phyloP scores from a whole-genome alignment of 1,140 invertebrate species.

The Leptopilina clavipes region DNA sequence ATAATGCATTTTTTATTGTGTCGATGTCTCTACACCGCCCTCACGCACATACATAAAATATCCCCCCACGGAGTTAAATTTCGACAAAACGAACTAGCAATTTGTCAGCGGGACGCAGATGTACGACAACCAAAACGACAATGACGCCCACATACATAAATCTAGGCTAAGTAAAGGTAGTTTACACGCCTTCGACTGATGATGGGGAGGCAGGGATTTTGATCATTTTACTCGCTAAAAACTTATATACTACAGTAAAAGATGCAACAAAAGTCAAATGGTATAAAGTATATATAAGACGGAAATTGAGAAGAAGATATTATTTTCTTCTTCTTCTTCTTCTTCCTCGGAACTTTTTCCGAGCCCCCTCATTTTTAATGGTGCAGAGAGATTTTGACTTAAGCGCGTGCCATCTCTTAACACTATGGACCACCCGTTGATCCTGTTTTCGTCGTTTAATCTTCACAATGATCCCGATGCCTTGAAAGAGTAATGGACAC shows the following conservation, averaged over 20 bases:
- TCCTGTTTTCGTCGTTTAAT: slow-evolving; percentile 63
- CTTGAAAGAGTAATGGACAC: slow-evolving; percentile 12
- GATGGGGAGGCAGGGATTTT: slow-evolving; percentile 19
- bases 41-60: slow-evolving; percentile 13
- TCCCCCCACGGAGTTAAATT: slow-evolving; percentile 36
- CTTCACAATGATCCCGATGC: background rate
- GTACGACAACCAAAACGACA: slow-evolving; percentile 45
- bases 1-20: background rate
- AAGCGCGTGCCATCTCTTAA: slow-evolving; percentile 39
- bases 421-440: slow-evolving; percentile 55
- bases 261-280: background rate
- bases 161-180: slow-evolving; percentile 31
- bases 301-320: slow-evolving; percentile 26
- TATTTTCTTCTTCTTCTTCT: slow-evolving; percentile 26
- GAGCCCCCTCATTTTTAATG: background rate
- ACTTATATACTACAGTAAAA: background rate
- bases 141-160: slow-evolving; percentile 49
- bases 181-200: slow-evolving; percentile 44
- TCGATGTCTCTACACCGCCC: background rate
- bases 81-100: slow-evolving; percentile 39
- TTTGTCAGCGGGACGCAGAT: slow-evolving; percentile 53
- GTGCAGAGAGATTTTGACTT: slow-evolving; percentile 7
- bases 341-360: slow-evolving; percentile 22
- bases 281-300: background rate
- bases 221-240: slow-evolving; percentile 1